Percentiles rank a stretch among this genome's conserved stretches.
These are phyloP conservation scores for Hydrotaea cyrtoneurina DNA, from an alignment of 2,888 invertebrate genomes.

Conservation along the genomic window DNA sequence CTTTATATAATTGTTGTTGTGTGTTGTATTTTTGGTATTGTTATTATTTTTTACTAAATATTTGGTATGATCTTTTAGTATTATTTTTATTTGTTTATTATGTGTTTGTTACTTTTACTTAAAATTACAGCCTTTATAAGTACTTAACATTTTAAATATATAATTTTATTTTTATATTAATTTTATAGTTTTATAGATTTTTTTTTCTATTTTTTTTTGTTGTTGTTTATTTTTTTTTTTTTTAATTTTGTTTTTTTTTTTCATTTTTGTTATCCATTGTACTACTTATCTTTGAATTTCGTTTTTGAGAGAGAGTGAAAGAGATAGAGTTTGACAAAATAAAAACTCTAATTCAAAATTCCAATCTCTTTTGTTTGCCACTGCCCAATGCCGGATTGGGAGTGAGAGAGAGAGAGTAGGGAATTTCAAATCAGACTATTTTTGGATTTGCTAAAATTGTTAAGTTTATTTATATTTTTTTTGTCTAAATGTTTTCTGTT, in stretches of 20 bases:
- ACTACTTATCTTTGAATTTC: conserved; percentile 75
- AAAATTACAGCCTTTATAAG: conserved; percentile 81
- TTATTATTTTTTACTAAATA: conserved; percentile 1
- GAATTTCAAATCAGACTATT: conserved; percentile 23
- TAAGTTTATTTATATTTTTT: conserved; percentile 38
- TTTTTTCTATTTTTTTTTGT: conserved; percentile 50
- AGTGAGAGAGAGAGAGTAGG: background rate
- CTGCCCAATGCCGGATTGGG: background rate
- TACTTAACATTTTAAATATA: conserved; percentile 73
- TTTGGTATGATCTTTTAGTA: background rate
- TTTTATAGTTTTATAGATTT: conserved; percentile 51
- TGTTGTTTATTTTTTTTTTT: conserved; percentile 46
- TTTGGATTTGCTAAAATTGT: conserved; percentile 46
- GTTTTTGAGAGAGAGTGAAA: conserved; percentile 39
- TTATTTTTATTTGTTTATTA: no score
- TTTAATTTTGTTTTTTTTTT: conserved; percentile 68
- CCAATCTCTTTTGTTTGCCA: background rate
- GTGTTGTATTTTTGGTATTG: conserved; percentile 58
- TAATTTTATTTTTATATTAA: conserved; percentile 49
- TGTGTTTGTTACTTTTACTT: conserved; percentile 72
- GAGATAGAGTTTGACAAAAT: conserved; percentile 39
- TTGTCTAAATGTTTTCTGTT: background rate
- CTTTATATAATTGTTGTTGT: background rate
- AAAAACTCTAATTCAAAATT: conserved; percentile 13
- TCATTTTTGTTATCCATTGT: conserved; percentile 73